Evolutionary conservation across 2,888 invertebrate species (phyloP), one percentile per base, ranked within the genome.

Genomic region (Acanthopleura granulata): DNA sequence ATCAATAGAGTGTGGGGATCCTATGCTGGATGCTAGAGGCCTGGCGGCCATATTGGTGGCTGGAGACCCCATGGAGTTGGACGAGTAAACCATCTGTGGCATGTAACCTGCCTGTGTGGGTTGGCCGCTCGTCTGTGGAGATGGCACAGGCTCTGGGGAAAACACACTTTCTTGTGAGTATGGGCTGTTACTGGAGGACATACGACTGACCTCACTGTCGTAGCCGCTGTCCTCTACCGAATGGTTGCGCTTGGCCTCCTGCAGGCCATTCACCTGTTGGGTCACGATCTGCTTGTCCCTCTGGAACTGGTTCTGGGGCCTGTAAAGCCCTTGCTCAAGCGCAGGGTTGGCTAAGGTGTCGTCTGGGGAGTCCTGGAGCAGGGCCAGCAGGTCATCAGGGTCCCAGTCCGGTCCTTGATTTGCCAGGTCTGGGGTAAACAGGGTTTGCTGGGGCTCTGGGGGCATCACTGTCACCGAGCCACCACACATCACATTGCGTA

Each of bases 121-220:
- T 40, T 3, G 40, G 4, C 40, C 40, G 9, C 40, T 9, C 6
- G 57, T n/a, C 57, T 57, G 57, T 1, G 66, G 66, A 22, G 66
- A 66, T 12, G n/a, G 4, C 18, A 57, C 22, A 66, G 66, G 25
- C 27, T 66, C 66, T 66, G 29, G 29, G 25, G 66, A 66, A 22
- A 66, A 22, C 27, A 16, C 25, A 27, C 66, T 66, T 22, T 66
- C 66, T n/a, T 18, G 57, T 9, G 66, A 66, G 25, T 66, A 66
- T 6, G 66, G 66, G 29, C 66, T 66, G 29, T 18, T 66, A 16
- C 40, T 40, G 40, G 29, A 16, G 16, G 66, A 66, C 66, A 66
- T 66, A 1, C 57, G 57, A 57, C 57, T 57, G 25, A 27, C 66
- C 25, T 66, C 66, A 25, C 66, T 66, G 66, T 66, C 66, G 25